phyloP scores from a whole-genome alignment of 2,888 invertebrate genomes.

The Microplitis manilae region DNA sequence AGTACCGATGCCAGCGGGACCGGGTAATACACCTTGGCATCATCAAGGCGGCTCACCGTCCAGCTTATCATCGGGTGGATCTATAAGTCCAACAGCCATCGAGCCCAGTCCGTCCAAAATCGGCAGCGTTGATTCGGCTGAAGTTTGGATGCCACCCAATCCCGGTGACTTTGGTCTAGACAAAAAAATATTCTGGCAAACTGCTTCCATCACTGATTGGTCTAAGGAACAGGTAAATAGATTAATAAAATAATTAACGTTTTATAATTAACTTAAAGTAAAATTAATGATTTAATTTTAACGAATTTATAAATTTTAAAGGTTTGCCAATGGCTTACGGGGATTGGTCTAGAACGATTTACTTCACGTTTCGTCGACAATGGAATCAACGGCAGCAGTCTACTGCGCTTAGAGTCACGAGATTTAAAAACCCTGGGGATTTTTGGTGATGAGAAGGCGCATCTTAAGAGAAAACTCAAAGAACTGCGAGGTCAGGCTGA shows the following conservation, averaged over 20 bases:
- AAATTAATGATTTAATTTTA: neutral
- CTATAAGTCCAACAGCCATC: constrained; percentile 66
- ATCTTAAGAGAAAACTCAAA: constrained; percentile 88
- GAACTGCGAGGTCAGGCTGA: constrained; percentile 84
- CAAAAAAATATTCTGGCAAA: constrained; percentile 80
- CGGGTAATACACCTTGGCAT: constrained; percentile 69
- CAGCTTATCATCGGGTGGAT: constrained; percentile 77
- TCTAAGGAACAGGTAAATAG: constrained; percentile 80
- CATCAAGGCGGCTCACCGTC: constrained; percentile 79
- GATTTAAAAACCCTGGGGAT: constrained; percentile 92
- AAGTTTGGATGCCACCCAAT: constrained; percentile 74
- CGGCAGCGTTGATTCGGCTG: constrained; percentile 63
- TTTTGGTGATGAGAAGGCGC: constrained; percentile 84
- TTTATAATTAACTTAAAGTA: neutral
- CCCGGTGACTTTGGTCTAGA: constrained; percentile 76
- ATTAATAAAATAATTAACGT: neutral
- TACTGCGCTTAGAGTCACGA: constrained; percentile 90
- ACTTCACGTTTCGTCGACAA: constrained; percentile 90
- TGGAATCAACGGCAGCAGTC: constrained; percentile 89
- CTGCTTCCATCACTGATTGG: constrained; percentile 82
- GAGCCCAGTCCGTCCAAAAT: constrained; percentile 67
- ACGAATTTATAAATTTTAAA: constrained; percentile 63
- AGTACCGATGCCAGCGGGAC: constrained; percentile 76
- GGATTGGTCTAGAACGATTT: constrained; percentile 85
- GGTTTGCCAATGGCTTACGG: constrained; percentile 95